Base-by-base conservation (phyloP, 64 coral and sea anemone species). In the Acropora yongei region DNA sequence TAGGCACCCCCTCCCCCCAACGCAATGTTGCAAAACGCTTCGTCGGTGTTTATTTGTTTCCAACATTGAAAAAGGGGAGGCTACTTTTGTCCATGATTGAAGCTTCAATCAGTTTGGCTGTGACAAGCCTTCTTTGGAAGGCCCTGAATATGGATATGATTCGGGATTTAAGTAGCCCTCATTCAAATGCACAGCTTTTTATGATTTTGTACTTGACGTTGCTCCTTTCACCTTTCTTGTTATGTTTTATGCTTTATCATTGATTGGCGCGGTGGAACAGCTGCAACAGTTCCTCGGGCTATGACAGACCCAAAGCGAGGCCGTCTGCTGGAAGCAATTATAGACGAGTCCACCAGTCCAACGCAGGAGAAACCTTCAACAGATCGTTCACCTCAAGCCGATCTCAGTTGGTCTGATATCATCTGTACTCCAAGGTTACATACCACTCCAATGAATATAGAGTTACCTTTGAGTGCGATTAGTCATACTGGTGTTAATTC, bases 321-420 rank as follows among this genome's bases (percentile, higher is more conserved):
- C n/a, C 61, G 42, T 39, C 43, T 91, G 40, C 68, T 91, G 18
- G 72, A 91, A 65, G 77, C 90, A 73, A 91, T 91, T 46, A 53
- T 91, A 14, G 69, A 84, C 42, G 68, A 84, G 20, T 66, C 71
- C 0, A 58, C 49, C 4, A 76, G 48, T 68, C 53, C 80, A 77
- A 43, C 10, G 14, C 47, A 63, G n/a, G 90, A 57, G 10, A 57
- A 77, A 42, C 51, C 50, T 2, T 41, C 89, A 65, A 57, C 68
- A 65, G 80, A 47, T 55, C 40, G 50, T 19, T 73, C 71, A 0
- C 72, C 86, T 6, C 39, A 58, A 44, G 86, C 47, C 58, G 49
- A 53, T 12, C 71, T 57, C 8, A 61, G 49, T 5, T 75, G 55
- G 47, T 57, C 69, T 57, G 74, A 88, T 19, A 51, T 57, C 86